These are phyloP conservation scores for Apostichopus japonicus DNA, from an alignment of 35 echinoderm and acorn worm species.

Conservation along the genomic window DNA sequence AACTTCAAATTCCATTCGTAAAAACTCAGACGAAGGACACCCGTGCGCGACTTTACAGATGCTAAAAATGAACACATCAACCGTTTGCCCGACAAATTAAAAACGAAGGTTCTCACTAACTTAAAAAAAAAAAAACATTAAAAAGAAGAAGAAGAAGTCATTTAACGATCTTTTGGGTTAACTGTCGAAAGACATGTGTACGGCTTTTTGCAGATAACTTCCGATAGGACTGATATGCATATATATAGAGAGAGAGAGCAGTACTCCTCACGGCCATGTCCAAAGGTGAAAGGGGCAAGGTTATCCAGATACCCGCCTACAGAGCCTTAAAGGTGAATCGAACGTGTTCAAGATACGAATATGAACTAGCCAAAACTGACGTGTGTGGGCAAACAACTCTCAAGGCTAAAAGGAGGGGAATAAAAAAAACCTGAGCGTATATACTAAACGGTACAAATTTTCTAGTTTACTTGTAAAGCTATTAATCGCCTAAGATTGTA, in stretches of 20 bases:
- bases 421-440: not conserved
- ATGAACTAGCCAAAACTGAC: not conserved
- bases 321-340: not conserved
- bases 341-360: not conserved
- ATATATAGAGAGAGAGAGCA: too few species aligned
- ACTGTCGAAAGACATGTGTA: too few species aligned
- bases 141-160: too few species aligned
- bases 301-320: not conserved
- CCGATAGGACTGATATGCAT: too few species aligned
- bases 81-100: too few species aligned
- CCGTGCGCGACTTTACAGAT: not conserved
- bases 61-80: not conserved
- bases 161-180: too few species aligned
- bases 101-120: too few species aligned
- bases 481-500: conserved; percentile 8
- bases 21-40: not conserved
- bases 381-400: conserved; percentile 38
- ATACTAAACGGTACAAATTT: conserved; percentile 15
- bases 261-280: not conserved
- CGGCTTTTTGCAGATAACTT: too few species aligned
- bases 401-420: not conserved
- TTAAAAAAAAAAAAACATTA: too few species aligned
- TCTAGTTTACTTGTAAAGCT: conserved; percentile 15
- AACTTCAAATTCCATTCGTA: not conserved
- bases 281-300: not conserved